Conservation (phyloP, 2,113 vertebrate genomes). For the Dasyornis broadbenti region DNA sequence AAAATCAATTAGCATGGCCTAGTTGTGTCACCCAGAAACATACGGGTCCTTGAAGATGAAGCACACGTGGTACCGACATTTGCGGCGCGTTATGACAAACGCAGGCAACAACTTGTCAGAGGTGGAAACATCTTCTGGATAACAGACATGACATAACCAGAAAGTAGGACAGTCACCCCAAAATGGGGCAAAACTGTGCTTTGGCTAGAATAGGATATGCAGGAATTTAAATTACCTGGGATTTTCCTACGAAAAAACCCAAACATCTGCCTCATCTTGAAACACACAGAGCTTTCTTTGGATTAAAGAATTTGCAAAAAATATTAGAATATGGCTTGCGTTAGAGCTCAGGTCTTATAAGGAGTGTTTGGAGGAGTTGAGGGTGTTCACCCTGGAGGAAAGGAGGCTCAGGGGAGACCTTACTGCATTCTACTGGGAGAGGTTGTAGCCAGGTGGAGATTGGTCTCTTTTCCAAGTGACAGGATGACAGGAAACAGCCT, state of each 20-base stretch:
- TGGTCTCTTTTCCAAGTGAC: neutral
- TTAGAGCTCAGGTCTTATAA: neutral
- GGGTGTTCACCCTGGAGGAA: neutral
- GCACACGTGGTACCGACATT: neutral
- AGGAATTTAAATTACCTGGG: neutral
- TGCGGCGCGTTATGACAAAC: neutral
- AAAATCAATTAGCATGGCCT: neutral
- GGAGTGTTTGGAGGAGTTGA: neutral
- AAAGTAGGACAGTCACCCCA: neutral
- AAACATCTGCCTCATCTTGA: neutral
- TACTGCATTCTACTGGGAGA: neutral
- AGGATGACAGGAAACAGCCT: neutral
- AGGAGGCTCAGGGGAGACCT: neutral
- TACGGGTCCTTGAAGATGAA: neutral
- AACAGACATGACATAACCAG: neutral
- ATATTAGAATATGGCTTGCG: neutral
- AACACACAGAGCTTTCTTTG: neutral
- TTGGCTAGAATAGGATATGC: neutral
- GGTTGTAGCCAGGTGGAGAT: neutral
- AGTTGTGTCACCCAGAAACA: slow-evolving; percentile 27
- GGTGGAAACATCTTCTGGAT: neutral
- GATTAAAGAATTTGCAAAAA: neutral
- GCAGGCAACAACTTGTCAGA: neutral
- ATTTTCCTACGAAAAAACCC: neutral
- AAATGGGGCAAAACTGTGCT: neutral